Conservation (phyloP, 2,113 vertebrate genomes). For the Andinoacara biseriatus region DNA sequence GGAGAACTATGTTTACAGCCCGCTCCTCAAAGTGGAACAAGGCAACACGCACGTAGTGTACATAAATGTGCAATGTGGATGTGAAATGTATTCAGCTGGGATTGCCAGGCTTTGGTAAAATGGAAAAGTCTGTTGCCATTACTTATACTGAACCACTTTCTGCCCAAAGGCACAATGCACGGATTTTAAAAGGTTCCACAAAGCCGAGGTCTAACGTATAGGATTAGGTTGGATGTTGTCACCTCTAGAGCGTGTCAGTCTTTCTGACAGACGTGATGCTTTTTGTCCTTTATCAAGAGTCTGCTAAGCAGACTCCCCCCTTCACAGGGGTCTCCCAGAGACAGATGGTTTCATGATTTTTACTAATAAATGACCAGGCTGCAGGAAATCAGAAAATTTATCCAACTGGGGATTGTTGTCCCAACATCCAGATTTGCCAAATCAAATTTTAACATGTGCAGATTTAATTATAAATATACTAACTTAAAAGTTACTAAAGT, state of each 20-base stretch:
- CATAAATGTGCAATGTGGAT: slow-evolving; percentile 14
- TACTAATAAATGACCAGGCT: not conserved
- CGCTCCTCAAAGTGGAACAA: slow-evolving; percentile 11
- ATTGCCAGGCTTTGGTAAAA: slow-evolving; percentile 24
- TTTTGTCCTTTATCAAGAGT: slow-evolving; percentile 52
- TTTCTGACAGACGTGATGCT: slow-evolving; percentile 57
- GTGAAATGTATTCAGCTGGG: not conserved
- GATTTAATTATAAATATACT: not conserved
- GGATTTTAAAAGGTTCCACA: slow-evolving; percentile 48
- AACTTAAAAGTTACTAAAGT: not conserved
- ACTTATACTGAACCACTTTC: slow-evolving; percentile 31
- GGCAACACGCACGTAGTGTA: not conserved
- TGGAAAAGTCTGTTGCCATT: slow-evolving; percentile 55
- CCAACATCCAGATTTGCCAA: no score
- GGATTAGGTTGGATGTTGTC: slow-evolving; percentile 52
- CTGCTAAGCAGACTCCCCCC: no score
- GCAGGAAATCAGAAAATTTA: no score
- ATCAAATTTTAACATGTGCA: not conserved
- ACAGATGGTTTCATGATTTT: not conserved
- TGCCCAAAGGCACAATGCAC: slow-evolving; percentile 5
- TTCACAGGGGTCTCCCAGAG: not conserved
- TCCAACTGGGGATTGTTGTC: not conserved
- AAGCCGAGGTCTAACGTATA: slow-evolving; percentile 36
- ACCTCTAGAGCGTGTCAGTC: slow-evolving; percentile 51
- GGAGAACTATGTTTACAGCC: slow-evolving; percentile 16